A percentile compares a stretch with the other conserved stretches of the same genome.
Evolutionary conservation across 2,113 vertebrate genomes (phyloP).

Genomic region (Phodopus roborovskii): DNA sequence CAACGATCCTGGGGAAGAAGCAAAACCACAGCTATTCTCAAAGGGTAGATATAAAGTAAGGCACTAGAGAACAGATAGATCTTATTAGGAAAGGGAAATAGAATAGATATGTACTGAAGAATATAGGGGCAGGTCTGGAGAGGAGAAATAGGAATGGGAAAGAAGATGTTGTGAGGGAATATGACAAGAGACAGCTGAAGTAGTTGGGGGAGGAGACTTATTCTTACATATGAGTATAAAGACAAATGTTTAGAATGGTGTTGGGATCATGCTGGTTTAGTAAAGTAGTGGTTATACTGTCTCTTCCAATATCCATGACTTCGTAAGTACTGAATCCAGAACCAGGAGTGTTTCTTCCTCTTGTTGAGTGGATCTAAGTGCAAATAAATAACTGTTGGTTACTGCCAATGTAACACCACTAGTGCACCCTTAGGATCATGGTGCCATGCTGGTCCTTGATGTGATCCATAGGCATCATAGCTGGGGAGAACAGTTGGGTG

Average conservation of each 20-base stretch:
- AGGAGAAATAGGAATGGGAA: not conserved
- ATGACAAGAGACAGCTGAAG: not conserved
- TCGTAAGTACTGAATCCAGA: not conserved
- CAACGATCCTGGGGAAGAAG: too few species aligned
- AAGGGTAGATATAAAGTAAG: not conserved
- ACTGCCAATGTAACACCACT: too few species aligned
- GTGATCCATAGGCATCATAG: not conserved
- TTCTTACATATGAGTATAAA: not conserved
- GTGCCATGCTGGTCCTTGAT: not conserved
- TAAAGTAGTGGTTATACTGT: not conserved
- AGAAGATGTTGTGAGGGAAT: not conserved
- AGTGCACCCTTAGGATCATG: not conserved
- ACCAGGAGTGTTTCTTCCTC: not conserved
- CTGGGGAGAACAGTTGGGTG: too few species aligned
- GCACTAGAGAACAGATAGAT: not conserved
- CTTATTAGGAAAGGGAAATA: not conserved
- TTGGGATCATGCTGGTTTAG: not conserved
- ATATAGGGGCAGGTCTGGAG: not conserved
- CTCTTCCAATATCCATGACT: not conserved
- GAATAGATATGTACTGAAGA: not conserved
- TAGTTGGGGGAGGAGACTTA: too few species aligned
- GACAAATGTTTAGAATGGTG: not conserved
- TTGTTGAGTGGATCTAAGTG: not conserved
- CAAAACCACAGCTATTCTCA: not conserved
- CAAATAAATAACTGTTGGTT: not conserved